Percentiles rank a stretch among this genome's conserved stretches.
Evolutionary conservation across 2,888 invertebrate species (phyloP).

Genomic region (Lordiphosa fenestrarum): DNA sequence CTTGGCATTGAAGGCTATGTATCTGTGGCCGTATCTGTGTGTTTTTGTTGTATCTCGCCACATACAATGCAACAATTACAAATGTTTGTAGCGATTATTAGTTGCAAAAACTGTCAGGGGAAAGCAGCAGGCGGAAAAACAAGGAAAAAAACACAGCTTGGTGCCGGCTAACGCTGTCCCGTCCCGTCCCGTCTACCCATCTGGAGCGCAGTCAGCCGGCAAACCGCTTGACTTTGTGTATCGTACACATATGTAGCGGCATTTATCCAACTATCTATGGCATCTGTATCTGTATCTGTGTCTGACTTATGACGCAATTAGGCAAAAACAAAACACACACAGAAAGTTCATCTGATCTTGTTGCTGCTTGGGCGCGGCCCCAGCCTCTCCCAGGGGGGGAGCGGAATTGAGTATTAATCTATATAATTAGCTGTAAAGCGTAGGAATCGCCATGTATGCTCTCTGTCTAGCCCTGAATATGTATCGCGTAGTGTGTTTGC

Average conservation of each 20-base stretch:
- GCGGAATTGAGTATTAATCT: conserved; percentile 39
- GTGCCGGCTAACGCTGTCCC: conserved; percentile 46
- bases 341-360: conserved; percentile 41
- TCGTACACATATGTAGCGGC: conserved; percentile 32
- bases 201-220: conserved; percentile 41
- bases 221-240: conserved; percentile 34
- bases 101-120: conserved; percentile 31
- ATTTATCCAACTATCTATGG: conserved; percentile 61
- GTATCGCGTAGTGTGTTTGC: conserved; percentile 26
- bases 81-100: conserved; percentile 65
- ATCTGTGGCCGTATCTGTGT: conserved; percentile 18
- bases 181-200: conserved; percentile 1
- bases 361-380: conserved; percentile 17
- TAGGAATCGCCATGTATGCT: conserved; percentile 25
- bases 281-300: conserved; percentile 20
- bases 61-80: conserved; percentile 64
- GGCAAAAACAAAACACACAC: conserved; percentile 26
- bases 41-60: conserved; percentile 27
- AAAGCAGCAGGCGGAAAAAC: conserved; percentile 22
- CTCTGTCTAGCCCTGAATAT: conserved; percentile 63
- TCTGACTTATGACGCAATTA: conserved; percentile 65
- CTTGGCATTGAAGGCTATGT: conserved; percentile 59
- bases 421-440: conserved; percentile 45
- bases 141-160: conserved; percentile 36
- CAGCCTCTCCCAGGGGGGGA: conserved; percentile 18